A percentile compares a stretch with the other conserved stretches of the same genome.
Conservation (phyloP, 1,140 invertebrate genomes). For the Orchestia grillus region DNA sequence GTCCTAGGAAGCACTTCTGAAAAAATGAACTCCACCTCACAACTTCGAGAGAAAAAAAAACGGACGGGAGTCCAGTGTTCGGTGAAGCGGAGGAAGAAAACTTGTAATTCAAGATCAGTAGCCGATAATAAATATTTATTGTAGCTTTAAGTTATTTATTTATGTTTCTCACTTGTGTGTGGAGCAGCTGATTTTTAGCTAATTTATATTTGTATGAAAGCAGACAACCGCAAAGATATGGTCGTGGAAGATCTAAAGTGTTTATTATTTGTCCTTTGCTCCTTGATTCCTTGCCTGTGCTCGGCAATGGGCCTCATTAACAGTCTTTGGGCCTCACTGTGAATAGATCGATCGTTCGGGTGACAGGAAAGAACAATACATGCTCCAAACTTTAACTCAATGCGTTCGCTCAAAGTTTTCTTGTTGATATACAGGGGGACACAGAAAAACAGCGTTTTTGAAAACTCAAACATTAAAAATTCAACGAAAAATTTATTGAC, state of each 20-base stretch:
- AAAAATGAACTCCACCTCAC: not conserved
- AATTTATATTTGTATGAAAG: not conserved
- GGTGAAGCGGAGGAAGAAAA: not conserved
- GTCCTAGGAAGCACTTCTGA: not conserved
- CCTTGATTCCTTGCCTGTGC: not conserved
- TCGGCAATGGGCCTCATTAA: not conserved
- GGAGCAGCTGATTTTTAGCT: not conserved
- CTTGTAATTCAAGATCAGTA: not conserved
- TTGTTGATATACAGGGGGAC: not conserved
- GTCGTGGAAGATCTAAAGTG: not conserved
- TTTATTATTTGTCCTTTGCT: not conserved
- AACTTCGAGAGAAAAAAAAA: not conserved
- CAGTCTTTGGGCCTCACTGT: not conserved
- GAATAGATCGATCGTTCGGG: not conserved
- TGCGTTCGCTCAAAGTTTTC: not conserved
- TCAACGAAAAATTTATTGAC: no score
- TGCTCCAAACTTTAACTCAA: not conserved
- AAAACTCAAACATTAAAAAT: no score
- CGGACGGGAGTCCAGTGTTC: no score
- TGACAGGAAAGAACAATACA: not conserved
- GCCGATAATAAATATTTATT: constrained; percentile 40
- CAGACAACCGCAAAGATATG: not conserved
- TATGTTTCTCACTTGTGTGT: not conserved
- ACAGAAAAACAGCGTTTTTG: no score
- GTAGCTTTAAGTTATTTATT: constrained; percentile 49